Base-by-base conservation (phyloP, 2,113 vertebrate species). In the Aptenodytes forsteri region DNA sequence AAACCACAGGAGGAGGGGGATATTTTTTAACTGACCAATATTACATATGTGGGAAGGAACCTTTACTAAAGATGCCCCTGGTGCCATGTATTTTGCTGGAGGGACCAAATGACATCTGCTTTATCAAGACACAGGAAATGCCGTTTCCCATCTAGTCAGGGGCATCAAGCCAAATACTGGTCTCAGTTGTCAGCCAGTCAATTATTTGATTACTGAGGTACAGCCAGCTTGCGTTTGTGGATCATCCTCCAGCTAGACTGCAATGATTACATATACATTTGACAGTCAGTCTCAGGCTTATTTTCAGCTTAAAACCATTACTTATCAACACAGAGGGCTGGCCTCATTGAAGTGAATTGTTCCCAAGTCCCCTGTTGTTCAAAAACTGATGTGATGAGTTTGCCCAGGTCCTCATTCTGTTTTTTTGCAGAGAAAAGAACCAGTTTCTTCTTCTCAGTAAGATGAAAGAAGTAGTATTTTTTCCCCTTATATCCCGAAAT, bases 71-170 rank as follows among this genome's bases (percentile, higher is more conserved):
- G 44, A 79, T 65, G 61, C 15, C 19, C 20, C 66, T 9, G 32
- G 78, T 95, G 61, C 56, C 61, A 10, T 82, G 81, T 47, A 75
- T 93, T 85, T 97, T 93, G 61, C 93, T 90, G 70, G 49, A 93
- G 90, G 96, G 61, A 77, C 81, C 49, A 76, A 94, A 56, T 65
- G 93, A 94, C 91, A 95, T 93, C 91, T 97, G 91, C 84, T 93
- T 94, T 79, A 93, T 89, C 93, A 96, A 94, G 91, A 91, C 2
- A 1, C 89, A 91, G 93, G 82, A 94, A 95, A 95, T 93, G 52
- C 66, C 84, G 87, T 94, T 96, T 96, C 77, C 84, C 9, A 7
- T 95, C 81, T 91, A 76, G 77, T 87, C 73, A 46, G 47, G 56
- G 70, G 66, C 81, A 96, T 69, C 78, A 82, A 72, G 96, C 89